Conservation (phyloP, 2,113 vertebrate genomes). For the Okapia johnstoni region DNA sequence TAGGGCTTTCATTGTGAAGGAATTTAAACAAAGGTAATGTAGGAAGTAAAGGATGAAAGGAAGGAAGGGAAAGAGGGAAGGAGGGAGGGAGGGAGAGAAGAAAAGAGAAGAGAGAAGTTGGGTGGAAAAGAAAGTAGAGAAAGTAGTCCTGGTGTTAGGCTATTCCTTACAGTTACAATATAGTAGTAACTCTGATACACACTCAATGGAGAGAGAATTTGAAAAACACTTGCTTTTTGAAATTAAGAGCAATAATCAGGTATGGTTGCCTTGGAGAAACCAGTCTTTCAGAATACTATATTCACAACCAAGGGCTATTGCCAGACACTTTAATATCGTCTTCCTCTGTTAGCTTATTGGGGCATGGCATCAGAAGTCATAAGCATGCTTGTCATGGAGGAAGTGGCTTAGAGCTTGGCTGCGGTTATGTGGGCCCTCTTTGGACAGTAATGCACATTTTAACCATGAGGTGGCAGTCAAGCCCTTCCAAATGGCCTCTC, state of each 20-base stretch:
- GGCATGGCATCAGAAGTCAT: not conserved
- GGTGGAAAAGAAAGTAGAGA: not conserved
- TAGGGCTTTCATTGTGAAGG: not conserved
- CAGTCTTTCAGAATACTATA: not conserved
- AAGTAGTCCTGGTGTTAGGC: not conserved
- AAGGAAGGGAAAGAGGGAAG: not conserved
- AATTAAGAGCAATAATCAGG: not conserved
- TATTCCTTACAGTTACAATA: not conserved
- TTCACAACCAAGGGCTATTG: not conserved
- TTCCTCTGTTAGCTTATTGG: not conserved
- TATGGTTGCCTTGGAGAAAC: not conserved
- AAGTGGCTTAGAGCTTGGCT: too few species aligned
- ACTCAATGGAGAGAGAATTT: not conserved
- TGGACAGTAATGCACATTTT: not conserved
- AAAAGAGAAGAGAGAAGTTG: not conserved
- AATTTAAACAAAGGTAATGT: not conserved
- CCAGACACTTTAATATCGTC: not conserved
- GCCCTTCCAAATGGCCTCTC: conserved; percentile 40
- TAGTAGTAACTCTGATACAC: not conserved
- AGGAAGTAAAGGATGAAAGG: not conserved
- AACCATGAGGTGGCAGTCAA: conserved; percentile 78
- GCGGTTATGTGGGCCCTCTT: fast-evolving
- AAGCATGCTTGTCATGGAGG: not conserved
- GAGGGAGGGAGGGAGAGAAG: not conserved
- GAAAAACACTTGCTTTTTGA: not conserved